Base-by-base conservation (phyloP, 2,888 invertebrate species). In the Macaria notata region DNA sequence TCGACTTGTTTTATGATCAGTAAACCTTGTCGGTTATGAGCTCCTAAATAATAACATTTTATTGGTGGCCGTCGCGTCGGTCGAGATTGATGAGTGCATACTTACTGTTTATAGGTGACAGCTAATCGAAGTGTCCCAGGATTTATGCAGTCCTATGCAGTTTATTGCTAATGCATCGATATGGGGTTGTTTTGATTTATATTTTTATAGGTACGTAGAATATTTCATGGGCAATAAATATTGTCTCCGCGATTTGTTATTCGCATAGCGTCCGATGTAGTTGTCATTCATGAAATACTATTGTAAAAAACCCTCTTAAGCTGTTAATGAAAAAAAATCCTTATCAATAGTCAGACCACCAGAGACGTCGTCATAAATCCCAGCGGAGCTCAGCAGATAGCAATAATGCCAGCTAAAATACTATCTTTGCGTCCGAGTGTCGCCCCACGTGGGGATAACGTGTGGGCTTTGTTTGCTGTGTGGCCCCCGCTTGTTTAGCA, bases 31-130 rank as follows among this genome's bases (percentile, higher is more conserved):
- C 71, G 72, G 85, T 89, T 88, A 89, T 88, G 86, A 84, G 86
- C 83, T 84, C 76, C 83, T 88, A 88, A 90, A 88, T 88, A 89
- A 86, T 88, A 85, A 83, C 72, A 75, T 85, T 89, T 90, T 88
- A 90, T 84, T 84, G 84, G 80, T 75, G 80, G 78, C 81, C 71
- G 76, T 77, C 78, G 76, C 77, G 59, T 49, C 54, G 47, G 77
- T 78, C 68, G 72, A 19, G 76, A 83, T 83, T 85, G 85, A 86
- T 79, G 86, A 83, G 86, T 86, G 84, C 76, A 79, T 75, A 73
- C 78, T 81, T 77, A 73, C 70, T 69, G 81, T 88, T 85, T 87
- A 87, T 80, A 69, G 82, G 79, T 70, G 75, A 79, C 77, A 77
- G 75, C 70, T 72, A 73, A 73, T 79, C 75, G 68, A 79, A 75